A percentile compares a stretch with the other conserved stretches of the same genome.
These are phyloP conservation scores for Elegia similella DNA, from an alignment of 2,888 invertebrate species.

Conservation along the genomic window DNA sequence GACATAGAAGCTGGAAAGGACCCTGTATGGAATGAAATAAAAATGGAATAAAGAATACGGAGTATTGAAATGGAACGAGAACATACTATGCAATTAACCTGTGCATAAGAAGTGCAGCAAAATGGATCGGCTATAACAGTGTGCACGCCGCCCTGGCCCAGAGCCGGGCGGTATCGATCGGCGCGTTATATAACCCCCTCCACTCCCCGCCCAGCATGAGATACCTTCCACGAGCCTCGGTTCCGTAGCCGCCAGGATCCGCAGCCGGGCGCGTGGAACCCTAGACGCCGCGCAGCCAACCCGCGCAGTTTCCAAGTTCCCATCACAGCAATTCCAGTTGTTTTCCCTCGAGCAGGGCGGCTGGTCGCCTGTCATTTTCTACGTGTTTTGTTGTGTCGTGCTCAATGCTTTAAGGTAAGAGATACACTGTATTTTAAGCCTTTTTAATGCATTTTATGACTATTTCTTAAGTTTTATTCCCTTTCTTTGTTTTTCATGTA, in stretches of 20 bases:
- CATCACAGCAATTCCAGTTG: slow-evolving; percentile 50
- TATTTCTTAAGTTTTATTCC: not conserved
- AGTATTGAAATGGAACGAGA: not conserved
- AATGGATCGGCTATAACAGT: slow-evolving; percentile 12
- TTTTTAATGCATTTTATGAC: not conserved
- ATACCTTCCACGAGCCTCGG: slow-evolving; percentile 42
- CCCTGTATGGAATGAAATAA: not conserved
- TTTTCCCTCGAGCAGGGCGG: slow-evolving; percentile 42
- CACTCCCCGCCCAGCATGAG: slow-evolving; percentile 33
- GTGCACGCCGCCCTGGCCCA: slow-evolving; percentile 48
- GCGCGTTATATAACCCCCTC: slow-evolving; percentile 65
- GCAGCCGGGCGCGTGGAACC: slow-evolving; percentile 41
- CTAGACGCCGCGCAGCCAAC: slow-evolving; percentile 48
- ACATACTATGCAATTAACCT: slow-evolving; percentile 33
- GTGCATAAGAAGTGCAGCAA: slow-evolving; percentile 1
- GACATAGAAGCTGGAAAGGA: not conserved
- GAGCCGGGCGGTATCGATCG: slow-evolving; percentile 62
- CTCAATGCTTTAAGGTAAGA: slow-evolving; percentile 73
- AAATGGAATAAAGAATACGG: not conserved
- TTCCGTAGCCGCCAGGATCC: slow-evolving; percentile 53
- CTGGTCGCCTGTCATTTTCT: slow-evolving; percentile 36
- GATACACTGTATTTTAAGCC: slow-evolving; percentile 12
- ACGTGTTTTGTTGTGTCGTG: slow-evolving; percentile 58
- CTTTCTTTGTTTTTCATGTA: not conserved
- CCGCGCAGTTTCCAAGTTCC: slow-evolving; percentile 43